Percentiles rank a stretch among this genome's conserved stretches.
phyloP scores from a whole-genome alignment of 2,113 vertebrate species.

The Colossoma macropomum region DNA sequence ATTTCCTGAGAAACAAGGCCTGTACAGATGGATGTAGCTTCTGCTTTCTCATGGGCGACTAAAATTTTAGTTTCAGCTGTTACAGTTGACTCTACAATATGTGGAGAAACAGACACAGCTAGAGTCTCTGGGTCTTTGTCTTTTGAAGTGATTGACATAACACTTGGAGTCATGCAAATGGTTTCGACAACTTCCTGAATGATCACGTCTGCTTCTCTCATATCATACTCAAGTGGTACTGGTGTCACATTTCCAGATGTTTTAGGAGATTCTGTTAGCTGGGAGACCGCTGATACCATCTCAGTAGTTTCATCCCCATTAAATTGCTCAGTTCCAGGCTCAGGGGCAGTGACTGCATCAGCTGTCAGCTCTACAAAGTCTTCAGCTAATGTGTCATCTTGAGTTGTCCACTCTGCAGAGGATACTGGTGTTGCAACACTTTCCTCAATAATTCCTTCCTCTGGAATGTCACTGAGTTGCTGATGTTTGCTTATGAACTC shows the following conservation, averaged over 20 bases:
- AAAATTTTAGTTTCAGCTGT: slow-evolving; percentile 52
- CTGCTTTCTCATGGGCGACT: slow-evolving; percentile 44
- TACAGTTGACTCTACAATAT: slow-evolving; percentile 53
- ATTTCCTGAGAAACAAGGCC: slow-evolving; percentile 59
- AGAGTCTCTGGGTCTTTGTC: slow-evolving; percentile 49
- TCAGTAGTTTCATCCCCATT: slow-evolving; percentile 81
- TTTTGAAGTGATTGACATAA: slow-evolving; percentile 50
- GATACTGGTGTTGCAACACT: slow-evolving; percentile 56
- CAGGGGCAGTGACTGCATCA: slow-evolving; percentile 83
- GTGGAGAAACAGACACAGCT: slow-evolving; percentile 46
- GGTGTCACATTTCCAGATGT: slow-evolving; percentile 89
- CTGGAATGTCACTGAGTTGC: slow-evolving; percentile 78
- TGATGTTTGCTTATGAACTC: slow-evolving; percentile 71
- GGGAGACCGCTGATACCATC: slow-evolving; percentile 92
- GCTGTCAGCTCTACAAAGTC: slow-evolving; percentile 81
- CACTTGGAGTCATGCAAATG: slow-evolving; percentile 65
- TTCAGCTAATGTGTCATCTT: slow-evolving; percentile 75
- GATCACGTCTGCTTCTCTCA: slow-evolving; percentile 75
- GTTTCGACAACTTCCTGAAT: slow-evolving; percentile 82
- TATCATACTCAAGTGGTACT: slow-evolving; percentile 72
- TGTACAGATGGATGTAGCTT: slow-evolving; percentile 54
- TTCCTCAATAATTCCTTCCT: slow-evolving; percentile 76
- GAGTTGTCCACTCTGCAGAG: slow-evolving; percentile 65
- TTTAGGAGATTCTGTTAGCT: slow-evolving; percentile 82
- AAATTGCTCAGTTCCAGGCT: slow-evolving; percentile 75